Percentiles rank a stretch among this genome's conserved stretches.
Conservation (phyloP, 2,888 invertebrate species). For the Drepana falcataria region DNA sequence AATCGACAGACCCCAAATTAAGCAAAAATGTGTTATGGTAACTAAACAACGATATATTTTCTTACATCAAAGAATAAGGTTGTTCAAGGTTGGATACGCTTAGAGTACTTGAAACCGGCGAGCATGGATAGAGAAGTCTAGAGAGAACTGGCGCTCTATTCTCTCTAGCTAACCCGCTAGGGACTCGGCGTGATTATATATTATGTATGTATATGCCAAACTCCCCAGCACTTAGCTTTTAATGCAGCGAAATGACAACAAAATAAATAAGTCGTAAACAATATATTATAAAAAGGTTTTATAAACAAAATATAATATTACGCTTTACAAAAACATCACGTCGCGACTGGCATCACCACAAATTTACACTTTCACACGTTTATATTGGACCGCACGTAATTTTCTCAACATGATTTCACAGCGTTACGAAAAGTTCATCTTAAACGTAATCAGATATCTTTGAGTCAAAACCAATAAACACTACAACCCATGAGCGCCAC, state of each 20-base stretch:
- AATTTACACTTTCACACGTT: slow-evolving; percentile 15
- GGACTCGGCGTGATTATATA: too few relatives aligned
- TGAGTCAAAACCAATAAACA: neutral
- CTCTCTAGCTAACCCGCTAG: too few relatives aligned
- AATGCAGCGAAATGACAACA: neutral
- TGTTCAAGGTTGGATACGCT: too few relatives aligned
- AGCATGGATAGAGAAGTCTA: too few relatives aligned
- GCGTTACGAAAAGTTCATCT: neutral
- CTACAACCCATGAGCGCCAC: neutral
- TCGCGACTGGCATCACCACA: slow-evolving; percentile 13
- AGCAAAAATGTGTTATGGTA: too few relatives aligned
- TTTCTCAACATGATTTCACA: slow-evolving; percentile 2
- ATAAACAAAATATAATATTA: slow-evolving; percentile 14
- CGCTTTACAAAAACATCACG: slow-evolving; percentile 22
- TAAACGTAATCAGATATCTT: neutral
- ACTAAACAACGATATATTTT: too few relatives aligned
- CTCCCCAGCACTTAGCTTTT: neutral
- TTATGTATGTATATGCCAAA: too few relatives aligned
- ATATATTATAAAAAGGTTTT: slow-evolving; percentile 17
- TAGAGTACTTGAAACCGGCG: too few relatives aligned
- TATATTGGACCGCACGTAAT: neutral
- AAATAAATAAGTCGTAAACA: slow-evolving; percentile 6
- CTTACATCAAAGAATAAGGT: too few relatives aligned
- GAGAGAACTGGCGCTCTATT: too few relatives aligned
- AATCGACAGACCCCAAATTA: too few relatives aligned